Evolutionary conservation across 1,140 invertebrate species (phyloP).

Genomic region (Lucilia cuprina): DNA sequence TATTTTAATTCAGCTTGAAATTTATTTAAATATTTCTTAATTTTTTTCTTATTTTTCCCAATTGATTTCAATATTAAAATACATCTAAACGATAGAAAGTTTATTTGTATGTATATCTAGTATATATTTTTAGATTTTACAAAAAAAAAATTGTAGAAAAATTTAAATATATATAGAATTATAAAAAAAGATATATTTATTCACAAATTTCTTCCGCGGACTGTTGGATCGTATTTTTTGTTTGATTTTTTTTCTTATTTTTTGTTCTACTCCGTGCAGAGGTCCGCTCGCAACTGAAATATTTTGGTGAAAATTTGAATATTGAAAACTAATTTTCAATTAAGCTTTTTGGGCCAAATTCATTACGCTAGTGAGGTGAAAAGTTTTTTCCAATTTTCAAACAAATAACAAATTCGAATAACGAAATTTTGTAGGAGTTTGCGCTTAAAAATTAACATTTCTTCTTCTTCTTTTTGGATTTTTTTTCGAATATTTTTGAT

Average conservation of each 20-base stretch:
- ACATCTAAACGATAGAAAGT: background rate
- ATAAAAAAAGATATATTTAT: constrained; percentile 38
- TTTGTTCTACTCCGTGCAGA: constrained; percentile 63
- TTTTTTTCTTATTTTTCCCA: background rate
- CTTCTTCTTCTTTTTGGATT: background rate
- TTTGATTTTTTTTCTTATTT: constrained; percentile 55
- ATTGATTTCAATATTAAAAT: background rate
- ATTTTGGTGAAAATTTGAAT: constrained; percentile 19
- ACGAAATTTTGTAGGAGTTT: background rate
- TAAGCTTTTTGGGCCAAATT: constrained; percentile 18
- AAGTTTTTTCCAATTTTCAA: background rate
- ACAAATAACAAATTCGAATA: background rate
- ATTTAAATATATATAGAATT: background rate
- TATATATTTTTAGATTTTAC: constrained; percentile 27
- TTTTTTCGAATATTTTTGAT: background rate
- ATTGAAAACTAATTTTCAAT: background rate
- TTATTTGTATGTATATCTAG: constrained; percentile 10
- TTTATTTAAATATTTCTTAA: constrained; percentile 1
- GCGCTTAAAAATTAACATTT: background rate
- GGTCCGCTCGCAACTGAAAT: constrained; percentile 62
- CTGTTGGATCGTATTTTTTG: constrained; percentile 51
- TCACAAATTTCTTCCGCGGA: constrained; percentile 60
- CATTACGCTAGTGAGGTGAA: background rate
- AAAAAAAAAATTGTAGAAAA: constrained; percentile 20
- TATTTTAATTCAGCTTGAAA: background rate